phyloP scores from a whole-genome alignment of 2,113 vertebrate genomes.

The Trematocara macrostoma region DNA sequence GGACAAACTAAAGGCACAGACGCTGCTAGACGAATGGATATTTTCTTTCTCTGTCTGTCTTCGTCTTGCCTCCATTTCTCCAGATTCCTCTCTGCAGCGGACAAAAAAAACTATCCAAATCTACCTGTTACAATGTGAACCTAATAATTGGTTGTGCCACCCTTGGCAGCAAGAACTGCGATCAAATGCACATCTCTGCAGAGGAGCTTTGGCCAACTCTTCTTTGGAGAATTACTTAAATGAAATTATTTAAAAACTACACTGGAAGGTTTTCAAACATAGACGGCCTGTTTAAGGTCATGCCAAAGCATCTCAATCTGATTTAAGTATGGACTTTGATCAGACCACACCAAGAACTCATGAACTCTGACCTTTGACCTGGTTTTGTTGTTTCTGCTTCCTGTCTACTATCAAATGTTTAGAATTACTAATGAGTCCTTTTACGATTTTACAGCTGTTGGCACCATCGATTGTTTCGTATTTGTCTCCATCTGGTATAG shows the following conservation, averaged over 20 bases:
- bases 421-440: not conserved
- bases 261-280: not conserved
- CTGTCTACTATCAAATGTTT: not conserved
- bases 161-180: not conserved
- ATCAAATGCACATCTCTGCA: not conserved
- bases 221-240: not conserved
- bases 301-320: not conserved
- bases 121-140: not conserved
- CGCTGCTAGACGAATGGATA: constrained; percentile 53
- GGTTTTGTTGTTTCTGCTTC: not conserved
- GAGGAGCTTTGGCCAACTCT: not conserved
- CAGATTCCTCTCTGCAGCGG: not conserved
- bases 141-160: not conserved
- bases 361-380: not conserved
- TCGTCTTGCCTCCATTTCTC: not conserved
- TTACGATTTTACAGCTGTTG: not conserved
- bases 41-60: constrained; percentile 36
- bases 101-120: not conserved
- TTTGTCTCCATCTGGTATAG: not conserved
- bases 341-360: not conserved
- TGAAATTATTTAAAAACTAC: not conserved
- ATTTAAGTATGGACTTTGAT: not conserved
- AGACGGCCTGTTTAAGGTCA: not conserved
- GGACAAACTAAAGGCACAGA: constrained; percentile 74
- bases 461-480: not conserved